Conservation (phyloP, 2,797 vertebrate species). For the Morus bassanus region DNA sequence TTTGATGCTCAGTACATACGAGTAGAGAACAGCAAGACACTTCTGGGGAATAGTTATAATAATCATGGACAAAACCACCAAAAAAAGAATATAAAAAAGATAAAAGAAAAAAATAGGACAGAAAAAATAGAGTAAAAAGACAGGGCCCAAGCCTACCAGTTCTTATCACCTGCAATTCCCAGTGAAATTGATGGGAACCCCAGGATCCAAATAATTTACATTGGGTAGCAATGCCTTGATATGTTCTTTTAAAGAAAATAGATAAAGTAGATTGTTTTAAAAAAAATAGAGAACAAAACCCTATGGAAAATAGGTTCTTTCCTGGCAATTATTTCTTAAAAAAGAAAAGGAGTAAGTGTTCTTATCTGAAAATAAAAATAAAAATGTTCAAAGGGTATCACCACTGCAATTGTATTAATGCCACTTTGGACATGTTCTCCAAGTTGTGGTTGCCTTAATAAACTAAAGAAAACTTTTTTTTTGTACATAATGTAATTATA, state of each 20-base stretch:
- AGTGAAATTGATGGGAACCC: neutral
- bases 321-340: constrained; percentile 74
- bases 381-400: constrained; percentile 76
- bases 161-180: constrained; percentile 4
- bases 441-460: constrained; percentile 84
- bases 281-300: constrained; percentile 33
- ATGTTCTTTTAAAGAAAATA: constrained; percentile 58
- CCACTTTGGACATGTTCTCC: constrained; percentile 78
- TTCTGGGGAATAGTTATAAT: constrained; percentile 54
- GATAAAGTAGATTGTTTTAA: constrained; percentile 51
- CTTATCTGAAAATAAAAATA: constrained; percentile 76
- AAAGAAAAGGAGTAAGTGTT: constrained; percentile 79
- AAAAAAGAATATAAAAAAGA: constrained; percentile 34
- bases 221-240: constrained; percentile 67
- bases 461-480: constrained; percentile 67
- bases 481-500: constrained; percentile 94
- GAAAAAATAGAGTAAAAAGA: neutral
- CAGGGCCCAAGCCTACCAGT: neutral
- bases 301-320: constrained; percentile 59
- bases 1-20: constrained; percentile 60
- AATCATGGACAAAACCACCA: constrained; percentile 49
- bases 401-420: constrained; percentile 77
- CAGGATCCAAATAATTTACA: neutral
- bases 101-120: neutral
- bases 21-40: constrained; percentile 57